Evolutionary conservation across 2,888 invertebrate species (phyloP), one percentile per base, ranked within the genome.

Genomic region (Idaea dimidiata): DNA sequence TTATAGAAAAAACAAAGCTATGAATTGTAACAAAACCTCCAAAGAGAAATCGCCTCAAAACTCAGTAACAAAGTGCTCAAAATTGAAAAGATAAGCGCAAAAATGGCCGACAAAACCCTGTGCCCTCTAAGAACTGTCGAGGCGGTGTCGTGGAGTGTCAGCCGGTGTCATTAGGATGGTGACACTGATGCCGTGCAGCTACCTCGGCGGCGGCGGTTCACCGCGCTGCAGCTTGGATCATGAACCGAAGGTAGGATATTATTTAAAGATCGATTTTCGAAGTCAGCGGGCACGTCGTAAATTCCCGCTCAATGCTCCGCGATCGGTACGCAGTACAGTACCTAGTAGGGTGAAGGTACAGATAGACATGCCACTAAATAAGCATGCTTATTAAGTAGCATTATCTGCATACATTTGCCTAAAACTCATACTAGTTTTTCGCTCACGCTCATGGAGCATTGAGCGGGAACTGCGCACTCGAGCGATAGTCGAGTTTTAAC

Each of bases 101-200:
- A 83, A 58, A 89, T 88, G 88, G 82, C 81, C 77, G 82, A 79
- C 73, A 80, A 81, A 77, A 84, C 83, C 86, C 83, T 83, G 71
- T 83, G 79, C 81, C 74, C 78, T 78, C 81, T 83, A 86, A 87
- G 75, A 82, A 84, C 89, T 89, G 87, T 87, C 83, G 84, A 76
- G 85, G 89, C 88, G 91, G 87, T 82, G 79, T 82, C 84, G 68
- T 72, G 71, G 72, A 80, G 81, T 77, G 75, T 71, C 76, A 84
- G 83, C 81, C 81, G 79, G 84, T 79, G 82, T 79, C 78, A 14
- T 76, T 82, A 88, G 82, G 82, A 94, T 94, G 94, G 94, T 94
- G 93, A 94, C 94, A 79, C 93, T 94, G 91, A 94, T 94, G 94
- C 94, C 94, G 87, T 94, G 94, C 88, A 94, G 93, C 87, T 94